These are phyloP conservation scores for Gobio occitaniae DNA, from an alignment of 2,797 vertebrate genomes.

Conservation along the genomic window DNA sequence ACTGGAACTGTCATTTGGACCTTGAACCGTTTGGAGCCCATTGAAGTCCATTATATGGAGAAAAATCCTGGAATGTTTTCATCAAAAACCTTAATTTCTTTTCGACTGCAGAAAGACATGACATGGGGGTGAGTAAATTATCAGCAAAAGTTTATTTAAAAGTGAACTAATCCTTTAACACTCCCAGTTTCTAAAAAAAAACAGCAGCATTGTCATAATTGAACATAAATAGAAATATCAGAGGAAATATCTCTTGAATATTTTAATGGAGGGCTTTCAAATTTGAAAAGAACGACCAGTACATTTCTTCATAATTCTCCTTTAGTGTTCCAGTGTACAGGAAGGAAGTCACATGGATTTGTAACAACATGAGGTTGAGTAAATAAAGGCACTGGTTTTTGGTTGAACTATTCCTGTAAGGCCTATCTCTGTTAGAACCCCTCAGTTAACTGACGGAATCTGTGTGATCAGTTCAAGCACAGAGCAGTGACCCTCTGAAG, in stretches of 20 bases:
- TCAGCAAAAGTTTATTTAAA: too few relatives aligned
- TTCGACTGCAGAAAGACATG: too few relatives aligned
- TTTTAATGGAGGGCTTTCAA: background rate
- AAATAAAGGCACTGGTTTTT: background rate
- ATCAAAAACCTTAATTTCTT: too few relatives aligned
- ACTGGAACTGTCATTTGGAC: too few relatives aligned
- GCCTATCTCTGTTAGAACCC: background rate
- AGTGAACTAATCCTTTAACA: too few relatives aligned
- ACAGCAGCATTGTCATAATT: background rate
- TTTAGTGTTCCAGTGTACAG: background rate
- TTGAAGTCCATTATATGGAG: too few relatives aligned
- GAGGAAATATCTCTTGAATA: too few relatives aligned
- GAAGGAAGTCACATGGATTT: background rate
- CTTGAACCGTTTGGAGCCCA: too few relatives aligned
- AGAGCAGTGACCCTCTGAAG: slow-evolving; percentile 91
- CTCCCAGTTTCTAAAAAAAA: too few relatives aligned
- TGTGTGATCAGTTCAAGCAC: slow-evolving; percentile 84
- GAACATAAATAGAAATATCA: background rate
- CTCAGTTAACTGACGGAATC: background rate
- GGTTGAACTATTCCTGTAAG: background rate
- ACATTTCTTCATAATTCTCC: background rate
- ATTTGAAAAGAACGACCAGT: background rate
- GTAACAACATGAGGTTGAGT: background rate
- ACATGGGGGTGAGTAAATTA: too few relatives aligned
- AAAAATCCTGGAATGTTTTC: too few relatives aligned